Evolutionary conservation across 2,888 invertebrate genomes (phyloP), one percentile per base, ranked within the genome.

Genomic region (Pterostichus niger): DNA sequence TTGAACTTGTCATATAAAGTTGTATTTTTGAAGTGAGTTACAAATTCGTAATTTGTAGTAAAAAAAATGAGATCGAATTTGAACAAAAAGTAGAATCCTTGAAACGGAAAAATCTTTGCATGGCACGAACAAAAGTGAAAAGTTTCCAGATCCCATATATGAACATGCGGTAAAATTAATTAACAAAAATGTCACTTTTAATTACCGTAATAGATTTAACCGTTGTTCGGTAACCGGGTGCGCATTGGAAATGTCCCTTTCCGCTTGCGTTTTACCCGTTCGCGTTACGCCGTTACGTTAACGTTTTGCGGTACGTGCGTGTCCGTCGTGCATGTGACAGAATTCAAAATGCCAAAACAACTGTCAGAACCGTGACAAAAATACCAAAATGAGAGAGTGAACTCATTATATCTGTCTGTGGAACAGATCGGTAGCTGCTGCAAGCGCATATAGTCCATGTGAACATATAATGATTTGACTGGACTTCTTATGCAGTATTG

Each of bases 161-260:
- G 56, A 56, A 56, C 68, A 61, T 64, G 46, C 33, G 80, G 80
- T 75, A 71, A 82, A 82, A 82, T 82, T 82, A 82, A 82, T 82
- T 82, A 82, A 82, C 82, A 82, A 82, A 82, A 82, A 82, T 82
- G 82, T 82, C 82, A 82, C 61, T 82, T 82, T 82, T 82, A 82
- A 82, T 82, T 82, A 82, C 75, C 31, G 46, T 82, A 82, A 82
- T 82, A 75, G 82, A 82, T 82, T 73, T 82, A 75, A 75, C 75
- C 75, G 82, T 52, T 68, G 56, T 73, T 73, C 61, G 77, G 77
- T 24, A 35, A 77, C 33, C 68, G 80, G 40, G 82, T 59, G 56
- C 59, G 81, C 80, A 80, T 68, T 77, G 77, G 59, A 77, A 76
- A 77, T 79, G 64, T 13, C 54, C 44, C 54, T 17, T 61, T 46